Percentiles rank a stretch among this genome's conserved stretches.
phyloP scores from a whole-genome alignment of 2,113 vertebrate genomes.

The Prietella phreatophila region DNA sequence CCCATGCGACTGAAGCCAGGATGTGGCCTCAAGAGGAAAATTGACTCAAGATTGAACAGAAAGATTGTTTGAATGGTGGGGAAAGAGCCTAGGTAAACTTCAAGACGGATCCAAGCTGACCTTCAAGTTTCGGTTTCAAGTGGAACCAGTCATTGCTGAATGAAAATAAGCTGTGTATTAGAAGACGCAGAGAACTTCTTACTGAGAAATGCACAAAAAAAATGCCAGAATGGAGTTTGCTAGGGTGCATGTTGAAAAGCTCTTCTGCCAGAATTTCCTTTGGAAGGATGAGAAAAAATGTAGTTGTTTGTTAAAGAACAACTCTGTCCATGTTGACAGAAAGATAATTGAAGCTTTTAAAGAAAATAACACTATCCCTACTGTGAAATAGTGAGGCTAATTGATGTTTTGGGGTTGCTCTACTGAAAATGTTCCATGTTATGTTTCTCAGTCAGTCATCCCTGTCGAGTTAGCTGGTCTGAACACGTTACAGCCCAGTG shows the following conservation, averaged over 20 bases:
- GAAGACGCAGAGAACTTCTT: not conserved
- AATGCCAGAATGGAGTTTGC: not conserved
- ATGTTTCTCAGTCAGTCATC: not conserved
- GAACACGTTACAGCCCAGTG: not conserved
- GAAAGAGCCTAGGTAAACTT: not conserved
- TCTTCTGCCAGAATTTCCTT: not conserved
- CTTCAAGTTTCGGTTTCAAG: not conserved
- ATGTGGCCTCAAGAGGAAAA: not conserved
- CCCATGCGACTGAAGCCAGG: not conserved
- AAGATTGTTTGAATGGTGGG: not conserved
- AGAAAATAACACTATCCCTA: not conserved
- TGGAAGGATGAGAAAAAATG: not conserved
- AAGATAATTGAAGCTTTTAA: not conserved
- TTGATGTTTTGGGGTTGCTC: not conserved
- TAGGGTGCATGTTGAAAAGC: not conserved
- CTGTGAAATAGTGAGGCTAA: not conserved
- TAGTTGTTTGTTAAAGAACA: not conserved
- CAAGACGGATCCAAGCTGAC: not conserved
- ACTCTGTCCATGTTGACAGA: not conserved
- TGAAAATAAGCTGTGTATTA: not conserved
- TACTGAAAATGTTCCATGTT: not conserved
- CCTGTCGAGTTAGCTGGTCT: not conserved
- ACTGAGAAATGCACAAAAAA: not conserved
- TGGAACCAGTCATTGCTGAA: not conserved
- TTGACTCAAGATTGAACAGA: not conserved